Evolutionary conservation across 2,888 invertebrate species (phyloP), one percentile per base, ranked within the genome.

Genomic region (Drosophila austrosaltans): DNA sequence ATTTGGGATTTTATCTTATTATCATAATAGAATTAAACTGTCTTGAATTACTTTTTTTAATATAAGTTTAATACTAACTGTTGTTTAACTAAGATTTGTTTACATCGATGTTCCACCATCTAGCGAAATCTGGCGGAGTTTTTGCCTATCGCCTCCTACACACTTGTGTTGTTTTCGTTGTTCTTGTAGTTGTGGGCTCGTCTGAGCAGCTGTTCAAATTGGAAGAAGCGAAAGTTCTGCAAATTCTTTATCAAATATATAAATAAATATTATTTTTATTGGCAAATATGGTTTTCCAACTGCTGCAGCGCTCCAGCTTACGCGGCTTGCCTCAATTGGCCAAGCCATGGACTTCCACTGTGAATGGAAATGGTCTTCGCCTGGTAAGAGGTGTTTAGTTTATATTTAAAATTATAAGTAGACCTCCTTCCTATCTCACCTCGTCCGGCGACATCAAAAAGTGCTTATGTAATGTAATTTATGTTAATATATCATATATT

Each of bases 241-340:
- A 39, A 53, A 32, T 36, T 30, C 12, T 30, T 63, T 53, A 12
- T 20, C 7, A 40, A 22, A 32, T 36, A 69, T 75, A 80, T 20
- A 36, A 20, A 20, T 30, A 69, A 78, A 59, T 75, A 75, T 63
- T 62, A 61, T 62, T 70, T 53, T 16, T 22, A 62, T 56, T 71
- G 42, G 63, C 39, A 69, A 90, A 79, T 65, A 91, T 91, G 91
- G 86, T 91, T 69, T 69, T 90, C 66, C 87, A 90, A 69, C 42
- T 90, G 65, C 67, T 91, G 39, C 88, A 89, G 67, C 87, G 82
- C 63, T 83, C 91, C 67, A 76, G 87, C 70, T 70, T 87, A n/a
- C 84, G 86, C 40, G 84, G 87, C 60, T 73, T 89, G 62, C 91
- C 90, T 72, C 91, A 90, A 76, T 71, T 91, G 62, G 86, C 82